phyloP scores from a whole-genome alignment of 2,113 vertebrate genomes.

The Campylorhamphus procurvoides region DNA sequence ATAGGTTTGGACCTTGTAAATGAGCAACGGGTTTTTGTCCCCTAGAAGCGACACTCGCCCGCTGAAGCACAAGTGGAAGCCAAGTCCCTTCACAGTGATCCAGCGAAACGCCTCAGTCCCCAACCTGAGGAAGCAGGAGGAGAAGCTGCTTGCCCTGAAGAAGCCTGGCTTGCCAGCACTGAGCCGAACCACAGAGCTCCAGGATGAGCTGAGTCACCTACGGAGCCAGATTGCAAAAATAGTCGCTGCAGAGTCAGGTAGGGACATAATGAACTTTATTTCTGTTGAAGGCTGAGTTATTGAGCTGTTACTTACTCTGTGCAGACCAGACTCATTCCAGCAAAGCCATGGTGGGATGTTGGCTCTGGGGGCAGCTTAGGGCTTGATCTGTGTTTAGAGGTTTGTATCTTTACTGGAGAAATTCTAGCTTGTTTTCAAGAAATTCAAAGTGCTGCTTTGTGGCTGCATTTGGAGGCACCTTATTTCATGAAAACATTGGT shows the following conservation, averaged over 20 bases:
- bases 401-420: not conserved
- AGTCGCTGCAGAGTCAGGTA: conserved; percentile 87
- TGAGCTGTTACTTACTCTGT: not conserved
- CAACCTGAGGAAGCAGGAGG: conserved; percentile 93
- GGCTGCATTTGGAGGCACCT: not conserved
- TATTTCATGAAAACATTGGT: not conserved
- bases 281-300: not conserved
- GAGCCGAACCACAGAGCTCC: conserved; percentile 91
- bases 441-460: not conserved
- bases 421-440: not conserved
- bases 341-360: not conserved
- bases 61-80: conserved; percentile 94
- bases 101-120: conserved; percentile 97
- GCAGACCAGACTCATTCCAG: not conserved
- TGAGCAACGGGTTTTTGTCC: not conserved
- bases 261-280: accelerated
- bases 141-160: conserved; percentile 89
- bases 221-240: conserved; percentile 96
- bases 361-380: not conserved
- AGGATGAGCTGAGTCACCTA: conserved; percentile 93
- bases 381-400: not conserved
- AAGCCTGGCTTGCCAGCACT: conserved; percentile 91
- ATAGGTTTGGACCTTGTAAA: not conserved
- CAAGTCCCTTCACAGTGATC: conserved; percentile 93
- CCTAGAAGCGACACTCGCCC: conserved; percentile 90